Evolutionary conservation across 1,140 invertebrate species (phyloP).

Genomic region (Eubasilissa regina): DNA sequence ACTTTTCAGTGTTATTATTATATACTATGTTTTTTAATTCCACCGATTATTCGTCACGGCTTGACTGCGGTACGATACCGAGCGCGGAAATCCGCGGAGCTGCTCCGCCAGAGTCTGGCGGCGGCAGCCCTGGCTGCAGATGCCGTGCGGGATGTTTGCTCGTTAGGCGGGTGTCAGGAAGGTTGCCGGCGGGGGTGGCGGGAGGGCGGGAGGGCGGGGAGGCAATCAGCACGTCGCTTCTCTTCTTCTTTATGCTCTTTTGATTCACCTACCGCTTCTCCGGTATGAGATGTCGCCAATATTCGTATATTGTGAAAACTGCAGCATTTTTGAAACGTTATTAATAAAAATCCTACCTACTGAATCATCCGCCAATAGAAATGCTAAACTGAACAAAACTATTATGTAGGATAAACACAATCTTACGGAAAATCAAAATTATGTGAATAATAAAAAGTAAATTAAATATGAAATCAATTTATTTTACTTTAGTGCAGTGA

Average conservation of each 20-base stretch:
- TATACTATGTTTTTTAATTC: no score
- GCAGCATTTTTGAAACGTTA: no score
- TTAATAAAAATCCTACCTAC: no score
- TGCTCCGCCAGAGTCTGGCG: no score
- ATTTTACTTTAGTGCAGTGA: no score
- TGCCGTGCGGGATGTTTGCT: slow-evolving; percentile 26
- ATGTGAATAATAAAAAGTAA: no score
- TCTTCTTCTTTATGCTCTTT: slow-evolving; percentile 19
- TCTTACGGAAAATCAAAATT: no score
- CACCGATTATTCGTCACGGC: not conserved
- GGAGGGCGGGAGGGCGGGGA: not conserved
- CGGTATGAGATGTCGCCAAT: slow-evolving; percentile 8
- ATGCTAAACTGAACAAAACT: no score
- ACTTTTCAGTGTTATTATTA: no score
- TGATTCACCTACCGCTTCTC: slow-evolving; percentile 7
- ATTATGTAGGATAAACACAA: no score
- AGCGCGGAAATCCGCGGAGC: not conserved
- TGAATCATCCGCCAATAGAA: no score
- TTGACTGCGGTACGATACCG: not conserved
- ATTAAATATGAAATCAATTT: no score
- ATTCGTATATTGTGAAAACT: not conserved
- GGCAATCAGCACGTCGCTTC: slow-evolving; percentile 16
- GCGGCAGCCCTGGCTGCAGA: not conserved
- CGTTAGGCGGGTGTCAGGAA: slow-evolving; percentile 36
- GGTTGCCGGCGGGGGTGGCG: not conserved